Conservation (phyloP, 1,140 invertebrate species). For the Notospermus geniculatus region DNA sequence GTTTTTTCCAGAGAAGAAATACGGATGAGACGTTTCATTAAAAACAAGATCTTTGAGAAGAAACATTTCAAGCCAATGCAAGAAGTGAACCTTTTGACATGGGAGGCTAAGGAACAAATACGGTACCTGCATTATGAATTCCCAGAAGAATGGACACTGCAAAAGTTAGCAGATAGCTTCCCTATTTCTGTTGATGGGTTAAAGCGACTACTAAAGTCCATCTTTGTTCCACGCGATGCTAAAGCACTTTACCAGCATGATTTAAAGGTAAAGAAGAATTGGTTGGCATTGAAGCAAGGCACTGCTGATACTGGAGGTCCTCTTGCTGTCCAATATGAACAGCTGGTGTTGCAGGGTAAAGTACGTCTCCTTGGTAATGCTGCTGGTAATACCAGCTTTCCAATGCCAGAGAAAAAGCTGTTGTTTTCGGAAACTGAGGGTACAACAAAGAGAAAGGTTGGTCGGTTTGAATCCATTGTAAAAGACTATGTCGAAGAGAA, state of each 20-base stretch:
- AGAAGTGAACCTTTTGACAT: conserved; percentile 74
- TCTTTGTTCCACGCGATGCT: conserved; percentile 22
- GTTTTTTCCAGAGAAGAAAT: conserved; percentile 28
- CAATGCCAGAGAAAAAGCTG: conserved; percentile 8
- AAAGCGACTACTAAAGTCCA: conserved; percentile 33
- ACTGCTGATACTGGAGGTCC: conserved; percentile 15
- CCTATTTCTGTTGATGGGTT: conserved; percentile 65
- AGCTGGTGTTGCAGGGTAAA: conserved; percentile 20
- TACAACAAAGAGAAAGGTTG: not conserved
- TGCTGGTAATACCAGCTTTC: conserved; percentile 18
- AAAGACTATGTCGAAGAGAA: conserved; percentile 7
- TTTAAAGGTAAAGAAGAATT: conserved; percentile 31
- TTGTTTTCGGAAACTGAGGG: not conserved
- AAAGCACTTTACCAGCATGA: conserved; percentile 38
- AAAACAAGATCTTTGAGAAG: conserved; percentile 64
- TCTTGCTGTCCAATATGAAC: conserved; percentile 11
- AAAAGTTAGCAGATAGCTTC: conserved; percentile 75
- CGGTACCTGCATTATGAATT: conserved; percentile 65
- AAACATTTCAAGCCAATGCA: conserved; percentile 71
- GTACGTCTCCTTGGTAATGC: conserved; percentile 27
- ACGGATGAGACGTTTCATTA: conserved; percentile 54
- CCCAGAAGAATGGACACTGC: conserved; percentile 71
- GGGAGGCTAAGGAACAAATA: conserved; percentile 80
- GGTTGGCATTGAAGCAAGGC: conserved; percentile 26
- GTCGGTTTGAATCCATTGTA: conserved; percentile 15